Evolutionary conservation across 2,888 invertebrate species (phyloP).

Genomic region (Sinohyriopsis cumingii): DNA sequence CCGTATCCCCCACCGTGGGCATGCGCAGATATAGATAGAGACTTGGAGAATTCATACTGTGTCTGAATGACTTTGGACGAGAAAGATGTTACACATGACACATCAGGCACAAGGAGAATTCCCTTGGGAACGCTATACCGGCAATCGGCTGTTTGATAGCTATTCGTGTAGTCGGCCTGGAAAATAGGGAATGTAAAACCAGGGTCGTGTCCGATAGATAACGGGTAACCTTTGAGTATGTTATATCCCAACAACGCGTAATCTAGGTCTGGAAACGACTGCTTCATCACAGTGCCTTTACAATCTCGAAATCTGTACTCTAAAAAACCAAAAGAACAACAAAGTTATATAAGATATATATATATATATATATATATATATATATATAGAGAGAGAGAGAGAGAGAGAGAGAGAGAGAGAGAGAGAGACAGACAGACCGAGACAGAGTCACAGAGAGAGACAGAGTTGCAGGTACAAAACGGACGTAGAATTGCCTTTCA

Average conservation of each 20-base stretch:
- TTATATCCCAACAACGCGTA: too few relatives aligned
- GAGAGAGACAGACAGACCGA: too few relatives aligned
- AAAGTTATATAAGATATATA: too few relatives aligned
- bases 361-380: too few relatives aligned
- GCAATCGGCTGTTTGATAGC: conserved; percentile 6
- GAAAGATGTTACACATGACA: conserved; percentile 14
- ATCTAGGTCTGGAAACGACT: too few relatives aligned
- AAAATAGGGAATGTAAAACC: conserved; percentile 20
- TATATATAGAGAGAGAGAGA: too few relatives aligned
- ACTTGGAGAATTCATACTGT: conserved; percentile 1
- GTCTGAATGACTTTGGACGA: conserved; percentile 2
- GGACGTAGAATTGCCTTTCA: too few relatives aligned
- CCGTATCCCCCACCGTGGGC: conserved; percentile 5
- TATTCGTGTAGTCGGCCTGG: conserved; percentile 6
- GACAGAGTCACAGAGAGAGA: too few relatives aligned
- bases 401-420: too few relatives aligned
- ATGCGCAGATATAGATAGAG: conserved; percentile 7
- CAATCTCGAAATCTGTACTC: conserved; percentile 5
- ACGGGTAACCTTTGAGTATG: too few relatives aligned
- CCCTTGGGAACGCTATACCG: conserved; percentile 10
- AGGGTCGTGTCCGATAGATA: conserved; percentile 14
- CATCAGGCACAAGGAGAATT: conserved; percentile 11
- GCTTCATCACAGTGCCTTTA: neutral
- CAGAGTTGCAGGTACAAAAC: too few relatives aligned
- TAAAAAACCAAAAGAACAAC: too few relatives aligned